phyloP scores from a whole-genome alignment of 2,888 invertebrate genomes.

The Leptopterna dolabrata region DNA sequence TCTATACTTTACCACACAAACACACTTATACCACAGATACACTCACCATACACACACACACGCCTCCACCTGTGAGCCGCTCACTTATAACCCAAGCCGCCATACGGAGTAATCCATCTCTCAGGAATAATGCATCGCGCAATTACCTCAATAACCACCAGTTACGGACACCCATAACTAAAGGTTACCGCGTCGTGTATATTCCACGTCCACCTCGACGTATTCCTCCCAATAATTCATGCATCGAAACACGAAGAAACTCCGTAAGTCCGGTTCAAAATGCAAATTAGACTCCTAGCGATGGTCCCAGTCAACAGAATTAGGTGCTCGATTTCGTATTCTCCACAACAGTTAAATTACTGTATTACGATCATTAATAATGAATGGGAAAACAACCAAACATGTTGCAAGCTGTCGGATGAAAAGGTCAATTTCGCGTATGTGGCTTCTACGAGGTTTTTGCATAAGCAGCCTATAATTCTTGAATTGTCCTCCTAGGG shows the following conservation, averaged over 20 bases:
- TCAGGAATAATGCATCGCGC: not conserved
- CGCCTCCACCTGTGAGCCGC: no score
- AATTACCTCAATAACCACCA: constrained; percentile 2
- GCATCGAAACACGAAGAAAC: not conserved
- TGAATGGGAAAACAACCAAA: not conserved
- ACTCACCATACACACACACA: no score
- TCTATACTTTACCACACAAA: no score
- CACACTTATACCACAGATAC: not conserved
- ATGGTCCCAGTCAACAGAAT: not conserved
- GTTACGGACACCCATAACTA: not conserved
- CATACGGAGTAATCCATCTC: not conserved
- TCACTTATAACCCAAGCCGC: not conserved
- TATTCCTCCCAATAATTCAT: not conserved
- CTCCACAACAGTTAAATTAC: not conserved
- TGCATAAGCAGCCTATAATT: no score
- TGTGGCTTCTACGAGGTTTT: no score
- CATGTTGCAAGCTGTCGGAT: not conserved
- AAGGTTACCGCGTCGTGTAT: not conserved
- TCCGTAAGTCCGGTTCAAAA: not conserved
- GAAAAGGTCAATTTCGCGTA: no score
- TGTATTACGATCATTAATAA: not conserved
- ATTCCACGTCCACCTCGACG: not conserved
- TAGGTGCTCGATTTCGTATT: not conserved
- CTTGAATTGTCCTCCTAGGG: no score
- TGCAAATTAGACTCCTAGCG: not conserved